Conservation (phyloP, 2,888 invertebrate species). For the Epistrophe eligans region DNA sequence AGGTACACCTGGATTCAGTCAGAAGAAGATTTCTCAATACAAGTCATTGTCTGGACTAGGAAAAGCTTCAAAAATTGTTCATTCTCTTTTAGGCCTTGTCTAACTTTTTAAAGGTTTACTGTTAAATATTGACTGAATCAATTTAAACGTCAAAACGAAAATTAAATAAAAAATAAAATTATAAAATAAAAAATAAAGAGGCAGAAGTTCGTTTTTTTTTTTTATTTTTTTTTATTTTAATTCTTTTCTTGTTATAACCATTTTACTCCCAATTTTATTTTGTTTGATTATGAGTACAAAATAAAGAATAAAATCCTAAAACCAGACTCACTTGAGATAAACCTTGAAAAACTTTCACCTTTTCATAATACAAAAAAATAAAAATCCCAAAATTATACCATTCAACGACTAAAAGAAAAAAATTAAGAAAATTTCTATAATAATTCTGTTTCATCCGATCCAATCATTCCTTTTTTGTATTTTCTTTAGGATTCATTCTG, state of each 20-base stretch:
- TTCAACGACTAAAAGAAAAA: conserved; percentile 29
- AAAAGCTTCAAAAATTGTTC: no score
- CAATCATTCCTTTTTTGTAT: background rate
- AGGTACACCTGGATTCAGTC: no score
- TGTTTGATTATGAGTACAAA: background rate
- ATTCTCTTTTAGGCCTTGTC: no score
- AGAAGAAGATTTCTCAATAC: no score
- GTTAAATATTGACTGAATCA: no score
- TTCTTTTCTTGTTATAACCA: background rate
- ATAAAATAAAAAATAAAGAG: no score
- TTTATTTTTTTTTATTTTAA: no score
- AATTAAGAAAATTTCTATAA: conserved; percentile 54
- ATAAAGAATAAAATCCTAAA: background rate
- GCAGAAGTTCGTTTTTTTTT: no score
- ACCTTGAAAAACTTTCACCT: conserved; percentile 22
- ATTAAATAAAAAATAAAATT: no score
- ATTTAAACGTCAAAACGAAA: no score
- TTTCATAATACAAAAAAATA: background rate
- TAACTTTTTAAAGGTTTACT: no score
- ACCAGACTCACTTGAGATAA: conserved; percentile 18
- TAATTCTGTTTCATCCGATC: conserved; percentile 42
- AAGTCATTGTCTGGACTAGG: no score
- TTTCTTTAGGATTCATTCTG: background rate
- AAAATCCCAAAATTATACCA: background rate
- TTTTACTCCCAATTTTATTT: background rate